Percentiles rank a stretch among this genome's conserved stretches.
Evolutionary conservation across 2,797 vertebrate species (phyloP).

Genomic region (Sitta carolinensis): DNA sequence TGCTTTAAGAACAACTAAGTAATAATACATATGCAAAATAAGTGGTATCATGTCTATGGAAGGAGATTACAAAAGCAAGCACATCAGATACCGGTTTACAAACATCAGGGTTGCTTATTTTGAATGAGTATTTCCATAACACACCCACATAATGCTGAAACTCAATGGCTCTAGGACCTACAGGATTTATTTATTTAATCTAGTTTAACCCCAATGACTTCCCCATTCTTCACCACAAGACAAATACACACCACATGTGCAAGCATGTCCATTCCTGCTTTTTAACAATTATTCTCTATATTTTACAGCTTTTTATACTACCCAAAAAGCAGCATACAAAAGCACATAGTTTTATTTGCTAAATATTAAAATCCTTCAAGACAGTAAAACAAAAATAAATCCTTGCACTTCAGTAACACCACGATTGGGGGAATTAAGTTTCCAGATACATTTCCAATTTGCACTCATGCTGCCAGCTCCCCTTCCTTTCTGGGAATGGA

Average conservation of each 20-base stretch:
- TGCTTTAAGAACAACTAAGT: background rate
- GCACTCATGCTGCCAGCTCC: slow-evolving; percentile 73
- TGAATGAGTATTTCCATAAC: background rate
- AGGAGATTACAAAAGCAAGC: background rate
- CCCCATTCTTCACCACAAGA: background rate
- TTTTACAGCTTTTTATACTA: background rate
- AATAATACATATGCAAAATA: background rate
- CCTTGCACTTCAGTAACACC: background rate
- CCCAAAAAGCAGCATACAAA: background rate
- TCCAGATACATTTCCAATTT: slow-evolving; percentile 33
- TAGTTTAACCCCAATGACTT: background rate
- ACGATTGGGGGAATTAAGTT: slow-evolving; percentile 28
- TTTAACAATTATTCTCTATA: background rate
- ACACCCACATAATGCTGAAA: background rate
- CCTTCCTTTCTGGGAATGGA: slow-evolving; percentile 51
- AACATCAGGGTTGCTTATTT: slow-evolving; percentile 3
- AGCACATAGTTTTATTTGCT: background rate
- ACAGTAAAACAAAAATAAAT: background rate
- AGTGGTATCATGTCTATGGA: background rate
- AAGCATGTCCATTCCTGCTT: background rate
- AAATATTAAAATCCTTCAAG: background rate
- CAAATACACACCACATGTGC: background rate
- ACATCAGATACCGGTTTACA: background rate
- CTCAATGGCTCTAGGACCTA: background rate
- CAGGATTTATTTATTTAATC: slow-evolving; percentile 26